Conservation (phyloP, 1,140 invertebrate genomes). For the Neomicropteryx cornuta region DNA sequence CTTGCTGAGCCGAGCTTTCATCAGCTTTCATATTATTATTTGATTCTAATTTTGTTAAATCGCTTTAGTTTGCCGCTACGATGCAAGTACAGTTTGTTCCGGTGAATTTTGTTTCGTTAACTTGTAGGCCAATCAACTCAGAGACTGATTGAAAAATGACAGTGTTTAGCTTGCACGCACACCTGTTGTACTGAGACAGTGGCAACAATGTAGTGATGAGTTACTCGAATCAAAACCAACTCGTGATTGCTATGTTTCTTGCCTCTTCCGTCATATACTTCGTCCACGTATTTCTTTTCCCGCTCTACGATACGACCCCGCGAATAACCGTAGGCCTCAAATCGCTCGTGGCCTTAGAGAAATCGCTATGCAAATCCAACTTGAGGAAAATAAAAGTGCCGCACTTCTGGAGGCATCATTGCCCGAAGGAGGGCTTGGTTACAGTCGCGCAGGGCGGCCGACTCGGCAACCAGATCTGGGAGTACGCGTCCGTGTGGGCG, state of each 20-base stretch:
- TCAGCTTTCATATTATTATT: no score
- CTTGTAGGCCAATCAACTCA: no score
- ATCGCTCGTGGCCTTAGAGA: constrained; percentile 38
- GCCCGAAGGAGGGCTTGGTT: constrained; percentile 37
- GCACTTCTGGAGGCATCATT: constrained; percentile 23
- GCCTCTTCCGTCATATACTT: constrained; percentile 45
- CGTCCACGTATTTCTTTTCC: constrained; percentile 51
- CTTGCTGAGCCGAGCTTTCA: no score
- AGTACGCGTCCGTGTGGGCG: constrained; percentile 52
- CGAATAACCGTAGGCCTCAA: constrained; percentile 25
- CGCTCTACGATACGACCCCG: constrained; percentile 41
- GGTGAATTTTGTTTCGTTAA: no score
- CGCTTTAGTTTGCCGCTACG: no score
- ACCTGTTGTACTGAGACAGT: no score
- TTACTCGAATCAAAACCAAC: constrained; percentile 42
- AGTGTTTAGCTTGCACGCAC: no score
- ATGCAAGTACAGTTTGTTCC: no score
- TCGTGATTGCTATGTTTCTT: constrained; percentile 45
- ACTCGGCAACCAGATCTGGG: constrained; percentile 55
- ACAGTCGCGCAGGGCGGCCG: constrained; percentile 45
- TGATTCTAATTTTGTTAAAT: no score
- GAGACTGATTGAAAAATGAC: no score
- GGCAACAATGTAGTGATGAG: no score
- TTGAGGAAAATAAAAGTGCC: constrained; percentile 28
- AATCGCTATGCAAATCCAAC: constrained; percentile 40